These are phyloP conservation scores for Phodopus roborovskii DNA, from an alignment of 2,113 vertebrate species.

Conservation along the genomic window DNA sequence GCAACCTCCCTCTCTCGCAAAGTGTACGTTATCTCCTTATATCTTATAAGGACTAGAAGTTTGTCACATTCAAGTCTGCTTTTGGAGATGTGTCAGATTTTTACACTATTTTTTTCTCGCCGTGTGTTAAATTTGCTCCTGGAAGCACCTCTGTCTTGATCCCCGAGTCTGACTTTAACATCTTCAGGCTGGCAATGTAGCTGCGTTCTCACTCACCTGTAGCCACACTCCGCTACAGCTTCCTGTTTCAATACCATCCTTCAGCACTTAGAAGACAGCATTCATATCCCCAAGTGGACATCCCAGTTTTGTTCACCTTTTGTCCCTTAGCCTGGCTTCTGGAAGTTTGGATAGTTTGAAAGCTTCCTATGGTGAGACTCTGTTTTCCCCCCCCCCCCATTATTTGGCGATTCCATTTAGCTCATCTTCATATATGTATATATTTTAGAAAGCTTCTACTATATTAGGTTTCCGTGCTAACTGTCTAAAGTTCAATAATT, in stretches of 20 bases:
- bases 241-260: background rate
- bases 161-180: background rate
- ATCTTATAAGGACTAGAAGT: background rate
- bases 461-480: background rate
- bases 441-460: background rate
- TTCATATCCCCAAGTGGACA: background rate
- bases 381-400: background rate
- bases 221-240: background rate
- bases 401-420: background rate
- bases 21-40: background rate
- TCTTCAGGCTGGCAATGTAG: background rate
- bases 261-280: background rate
- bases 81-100: background rate
- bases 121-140: background rate
- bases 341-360: background rate
- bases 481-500: background rate
- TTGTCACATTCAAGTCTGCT: background rate
- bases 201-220: background rate
- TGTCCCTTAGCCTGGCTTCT: background rate
- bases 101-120: background rate
- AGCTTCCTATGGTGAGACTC: background rate
- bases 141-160: background rate
- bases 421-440: background rate
- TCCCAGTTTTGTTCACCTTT: background rate
- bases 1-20: fast-evolving